A percentile compares a stretch with the other conserved stretches of the same genome.
Conservation (phyloP, 2,888 invertebrate species). For the Teleogryllus oceanicus region DNA sequence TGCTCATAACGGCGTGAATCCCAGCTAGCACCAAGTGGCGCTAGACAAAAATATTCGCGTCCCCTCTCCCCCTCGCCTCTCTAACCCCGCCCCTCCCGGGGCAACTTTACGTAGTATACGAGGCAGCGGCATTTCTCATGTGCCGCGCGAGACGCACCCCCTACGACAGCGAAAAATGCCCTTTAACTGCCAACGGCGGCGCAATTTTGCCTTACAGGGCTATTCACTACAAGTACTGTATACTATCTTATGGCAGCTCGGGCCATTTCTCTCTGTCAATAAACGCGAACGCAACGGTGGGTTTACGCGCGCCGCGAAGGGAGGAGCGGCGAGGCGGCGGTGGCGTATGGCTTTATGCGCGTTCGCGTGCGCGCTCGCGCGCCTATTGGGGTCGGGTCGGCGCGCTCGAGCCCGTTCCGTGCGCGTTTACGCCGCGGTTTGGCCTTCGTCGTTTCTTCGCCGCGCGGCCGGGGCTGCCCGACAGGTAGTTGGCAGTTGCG, state of each 20-base stretch:
- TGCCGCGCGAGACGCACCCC: neutral
- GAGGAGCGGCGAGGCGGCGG: neutral
- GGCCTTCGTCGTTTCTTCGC: neutral
- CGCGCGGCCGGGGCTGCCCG: neutral
- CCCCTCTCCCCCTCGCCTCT: too few relatives aligned
- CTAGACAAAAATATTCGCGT: too few relatives aligned
- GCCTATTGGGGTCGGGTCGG: neutral
- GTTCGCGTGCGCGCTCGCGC: neutral
- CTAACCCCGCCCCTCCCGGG: too few relatives aligned
- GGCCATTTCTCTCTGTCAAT: slow-evolving; percentile 18
- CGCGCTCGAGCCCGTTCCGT: neutral
- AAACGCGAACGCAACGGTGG: neutral
- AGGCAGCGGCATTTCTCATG: neutral
- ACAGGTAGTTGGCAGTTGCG: too few relatives aligned
- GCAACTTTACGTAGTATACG: too few relatives aligned
- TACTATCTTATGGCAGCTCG: slow-evolving; percentile 10
- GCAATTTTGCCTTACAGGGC: slow-evolving; percentile 12
- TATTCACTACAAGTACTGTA: slow-evolving; percentile 18
- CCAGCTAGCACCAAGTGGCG: too few relatives aligned
- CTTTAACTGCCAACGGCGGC: neutral
- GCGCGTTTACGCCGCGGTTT: neutral
- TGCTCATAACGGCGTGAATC: too few relatives aligned
- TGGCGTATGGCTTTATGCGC: neutral
- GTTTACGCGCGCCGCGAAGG: neutral
- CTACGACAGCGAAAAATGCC: slow-evolving; percentile 18